These are phyloP conservation scores for Xenops minutus DNA, from an alignment of 2,797 vertebrate genomes.

Conservation along the genomic window DNA sequence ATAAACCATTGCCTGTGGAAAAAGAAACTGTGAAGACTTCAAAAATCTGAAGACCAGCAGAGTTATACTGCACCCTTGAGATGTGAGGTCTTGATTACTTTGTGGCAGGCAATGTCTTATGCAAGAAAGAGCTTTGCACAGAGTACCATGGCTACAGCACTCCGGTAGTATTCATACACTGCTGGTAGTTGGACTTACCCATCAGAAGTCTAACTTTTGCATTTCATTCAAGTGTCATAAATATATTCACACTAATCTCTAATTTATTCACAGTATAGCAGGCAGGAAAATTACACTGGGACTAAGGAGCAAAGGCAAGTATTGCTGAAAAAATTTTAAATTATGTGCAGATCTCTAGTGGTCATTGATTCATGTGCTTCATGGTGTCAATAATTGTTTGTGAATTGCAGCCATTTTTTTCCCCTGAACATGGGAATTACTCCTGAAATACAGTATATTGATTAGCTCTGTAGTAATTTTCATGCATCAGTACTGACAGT, in stretches of 20 bases:
- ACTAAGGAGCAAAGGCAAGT: not conserved
- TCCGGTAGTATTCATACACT: accelerated
- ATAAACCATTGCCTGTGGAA: not conserved
- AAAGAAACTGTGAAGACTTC: not conserved
- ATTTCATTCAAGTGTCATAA: not conserved
- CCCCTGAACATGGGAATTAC: not conserved
- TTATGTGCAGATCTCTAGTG: not conserved
- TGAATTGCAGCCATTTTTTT: slow-evolving; percentile 3
- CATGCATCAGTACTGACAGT: not conserved
- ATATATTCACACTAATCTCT: not conserved
- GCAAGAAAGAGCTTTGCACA: not conserved
- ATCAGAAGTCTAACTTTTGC: not conserved
- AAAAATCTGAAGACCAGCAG: not conserved
- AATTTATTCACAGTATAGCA: not conserved
- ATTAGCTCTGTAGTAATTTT: slow-evolving; percentile 9
- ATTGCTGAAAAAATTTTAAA: slow-evolving; percentile 9
- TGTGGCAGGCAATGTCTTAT: not conserved
- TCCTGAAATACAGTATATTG: slow-evolving; percentile 7
- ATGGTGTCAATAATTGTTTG: slow-evolving; percentile 25
- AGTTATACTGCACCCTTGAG: not conserved
- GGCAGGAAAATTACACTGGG: not conserved
- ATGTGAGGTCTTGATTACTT: not conserved
- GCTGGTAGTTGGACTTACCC: not conserved
- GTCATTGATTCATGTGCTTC: slow-evolving; percentile 14
- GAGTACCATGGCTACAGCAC: not conserved